Conservation (phyloP, 2,113 vertebrate genomes). For the Rhabdornis inornatus region DNA sequence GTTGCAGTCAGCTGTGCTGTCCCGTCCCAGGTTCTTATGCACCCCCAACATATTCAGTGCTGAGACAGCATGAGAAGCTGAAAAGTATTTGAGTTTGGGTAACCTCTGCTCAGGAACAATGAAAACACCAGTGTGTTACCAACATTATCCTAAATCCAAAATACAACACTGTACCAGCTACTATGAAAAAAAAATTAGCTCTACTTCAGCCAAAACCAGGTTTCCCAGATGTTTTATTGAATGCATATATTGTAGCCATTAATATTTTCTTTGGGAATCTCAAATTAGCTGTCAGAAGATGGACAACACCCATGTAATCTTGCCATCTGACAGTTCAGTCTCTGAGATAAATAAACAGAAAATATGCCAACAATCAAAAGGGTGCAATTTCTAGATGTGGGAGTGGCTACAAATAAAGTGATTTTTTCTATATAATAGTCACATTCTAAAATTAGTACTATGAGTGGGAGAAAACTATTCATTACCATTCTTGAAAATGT, state of each 20-base stretch:
- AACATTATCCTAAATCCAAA: neutral
- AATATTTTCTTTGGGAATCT: neutral
- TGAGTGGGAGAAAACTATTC: slow-evolving; percentile 9
- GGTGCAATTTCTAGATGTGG: neutral
- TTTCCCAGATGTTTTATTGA: neutral
- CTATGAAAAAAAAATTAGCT: neutral
- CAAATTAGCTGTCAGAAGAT: neutral
- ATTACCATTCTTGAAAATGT: neutral
- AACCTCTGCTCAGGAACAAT: neutral
- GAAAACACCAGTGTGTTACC: neutral
- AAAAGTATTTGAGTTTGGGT: neutral
- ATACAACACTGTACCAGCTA: neutral
- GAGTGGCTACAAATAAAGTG: neutral
- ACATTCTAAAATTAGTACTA: neutral
- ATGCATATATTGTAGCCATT: neutral
- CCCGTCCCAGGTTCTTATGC: neutral
- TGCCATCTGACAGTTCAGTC: neutral
- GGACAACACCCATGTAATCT: neutral
- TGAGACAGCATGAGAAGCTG: neutral
- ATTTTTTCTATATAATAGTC: neutral
- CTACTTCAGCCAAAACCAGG: neutral
- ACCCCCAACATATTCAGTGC: neutral
- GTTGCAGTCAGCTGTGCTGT: neutral
- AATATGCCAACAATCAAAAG: neutral
- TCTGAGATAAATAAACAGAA: neutral